A percentile compares a stretch with the other conserved stretches of the same genome.
phyloP scores from a whole-genome alignment of 2,797 vertebrate species.

The Kryptopterus vitreolus region DNA sequence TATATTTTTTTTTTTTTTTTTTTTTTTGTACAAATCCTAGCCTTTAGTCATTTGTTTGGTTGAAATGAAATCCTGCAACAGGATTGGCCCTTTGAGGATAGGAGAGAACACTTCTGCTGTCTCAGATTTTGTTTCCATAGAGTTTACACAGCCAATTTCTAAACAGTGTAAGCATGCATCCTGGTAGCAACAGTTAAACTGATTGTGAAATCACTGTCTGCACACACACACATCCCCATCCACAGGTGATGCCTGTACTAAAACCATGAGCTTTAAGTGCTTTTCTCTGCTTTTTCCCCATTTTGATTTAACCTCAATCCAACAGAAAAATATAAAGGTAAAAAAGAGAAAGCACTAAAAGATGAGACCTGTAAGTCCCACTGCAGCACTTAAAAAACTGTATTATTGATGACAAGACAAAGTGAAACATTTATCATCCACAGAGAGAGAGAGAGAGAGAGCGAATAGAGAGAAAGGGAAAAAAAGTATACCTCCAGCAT shows the following conservation, averaged over 20 bases:
- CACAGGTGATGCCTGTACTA: conserved; percentile 50
- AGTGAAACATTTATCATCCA: conserved; percentile 84
- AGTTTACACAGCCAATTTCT: background rate
- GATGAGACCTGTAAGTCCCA: conserved; percentile 75
- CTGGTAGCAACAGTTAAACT: conserved; percentile 42
- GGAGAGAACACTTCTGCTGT: background rate
- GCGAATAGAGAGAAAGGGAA: conserved; percentile 39
- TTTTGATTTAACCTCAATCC: conserved; percentile 49
- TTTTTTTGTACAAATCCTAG: too few relatives aligned
- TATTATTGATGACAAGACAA: conserved; percentile 89
- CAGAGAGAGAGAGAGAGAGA: conserved; percentile 55
- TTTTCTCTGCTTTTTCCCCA: conserved; percentile 52
- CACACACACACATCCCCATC: conserved; percentile 29
- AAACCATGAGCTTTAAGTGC: conserved; percentile 56
- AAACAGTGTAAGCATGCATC: background rate
- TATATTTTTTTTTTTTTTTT: too few relatives aligned
- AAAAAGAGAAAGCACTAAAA: conserved; percentile 55
- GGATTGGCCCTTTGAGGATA: too few relatives aligned
- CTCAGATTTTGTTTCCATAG: background rate
- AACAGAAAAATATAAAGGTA: conserved; percentile 46
- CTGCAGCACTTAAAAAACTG: conserved; percentile 83
- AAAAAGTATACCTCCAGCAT: background rate
- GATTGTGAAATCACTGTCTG: conserved; percentile 30
- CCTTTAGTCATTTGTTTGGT: background rate
- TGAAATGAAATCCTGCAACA: background rate